Percentiles rank a stretch among this genome's conserved stretches.
phyloP scores from a whole-genome alignment of 2,888 invertebrate genomes.

The Hypsopygia costalis region DNA sequence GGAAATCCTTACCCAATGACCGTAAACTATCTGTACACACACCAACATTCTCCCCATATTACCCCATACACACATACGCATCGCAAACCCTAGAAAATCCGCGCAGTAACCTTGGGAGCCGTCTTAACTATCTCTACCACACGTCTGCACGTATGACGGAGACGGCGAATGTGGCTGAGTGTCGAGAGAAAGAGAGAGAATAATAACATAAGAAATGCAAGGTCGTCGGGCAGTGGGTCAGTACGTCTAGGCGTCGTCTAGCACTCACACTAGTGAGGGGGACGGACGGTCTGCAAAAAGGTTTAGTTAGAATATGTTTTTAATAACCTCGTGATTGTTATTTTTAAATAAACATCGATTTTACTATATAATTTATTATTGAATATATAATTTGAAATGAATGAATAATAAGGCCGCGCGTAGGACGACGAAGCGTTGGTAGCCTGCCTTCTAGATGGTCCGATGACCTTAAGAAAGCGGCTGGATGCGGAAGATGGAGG shows the following conservation, averaged over 20 bases:
- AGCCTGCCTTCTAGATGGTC: no score
- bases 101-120: conserved; percentile 39
- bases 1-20: conserved; percentile 5
- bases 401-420: no score
- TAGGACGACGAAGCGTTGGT: no score
- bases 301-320: not conserved
- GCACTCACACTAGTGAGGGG: conserved; percentile 56
- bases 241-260: conserved; percentile 74
- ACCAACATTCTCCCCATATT: not conserved
- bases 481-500: no score
- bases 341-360: no score
- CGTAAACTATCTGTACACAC: not conserved
- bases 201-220: conserved; percentile 76
- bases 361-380: no score
- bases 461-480: no score
- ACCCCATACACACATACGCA: conserved; percentile 2
- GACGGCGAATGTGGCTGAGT: conserved; percentile 27
- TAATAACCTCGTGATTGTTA: no score
- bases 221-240: conserved; percentile 77
- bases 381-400: no score
- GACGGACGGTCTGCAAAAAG: conserved; percentile 42
- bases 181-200: conserved; percentile 44
- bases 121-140: conserved; percentile 62
- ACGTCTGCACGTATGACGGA: conserved; percentile 46
- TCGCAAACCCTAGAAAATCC: conserved; percentile 12